Conservation (phyloP, 2,888 invertebrate species). For the Eumacrocentrus americanus region DNA sequence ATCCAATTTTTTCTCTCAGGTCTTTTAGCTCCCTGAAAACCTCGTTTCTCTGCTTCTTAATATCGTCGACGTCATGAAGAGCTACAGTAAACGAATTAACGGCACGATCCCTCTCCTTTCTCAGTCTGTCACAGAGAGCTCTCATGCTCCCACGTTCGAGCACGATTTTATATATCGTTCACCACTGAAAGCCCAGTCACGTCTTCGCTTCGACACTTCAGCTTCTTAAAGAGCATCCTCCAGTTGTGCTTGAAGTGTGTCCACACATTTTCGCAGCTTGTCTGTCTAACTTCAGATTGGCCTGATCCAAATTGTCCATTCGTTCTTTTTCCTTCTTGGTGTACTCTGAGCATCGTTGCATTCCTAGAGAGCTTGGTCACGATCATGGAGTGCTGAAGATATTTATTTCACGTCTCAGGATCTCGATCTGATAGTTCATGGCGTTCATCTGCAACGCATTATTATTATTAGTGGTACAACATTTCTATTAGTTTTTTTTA, state of each 20-base stretch:
- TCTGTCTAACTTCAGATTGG: conserved; percentile 84
- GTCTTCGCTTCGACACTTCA: conserved; percentile 81
- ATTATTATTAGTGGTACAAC: not conserved
- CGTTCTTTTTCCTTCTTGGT: conserved; percentile 67
- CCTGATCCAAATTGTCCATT: conserved; percentile 80
- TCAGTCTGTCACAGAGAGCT: conserved; percentile 89
- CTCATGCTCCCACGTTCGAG: conserved; percentile 94
- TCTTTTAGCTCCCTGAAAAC: conserved; percentile 82
- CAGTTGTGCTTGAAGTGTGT: conserved; percentile 83
- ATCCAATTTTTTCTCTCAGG: conserved; percentile 77
- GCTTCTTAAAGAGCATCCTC: conserved; percentile 82
- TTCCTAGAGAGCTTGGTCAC: conserved; percentile 83
- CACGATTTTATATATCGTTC: conserved; percentile 93
- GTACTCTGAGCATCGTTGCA: conserved; percentile 71
- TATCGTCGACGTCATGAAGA: conserved; percentile 88
- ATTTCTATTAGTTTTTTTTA: conserved; percentile 2
- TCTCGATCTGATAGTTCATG: conserved; percentile 73
- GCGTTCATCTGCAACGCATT: conserved; percentile 52
- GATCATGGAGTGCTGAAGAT: conserved; percentile 80
- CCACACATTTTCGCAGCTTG: conserved; percentile 82
- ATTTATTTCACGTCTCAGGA: conserved; percentile 83
- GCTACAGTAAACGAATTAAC: conserved; percentile 93
- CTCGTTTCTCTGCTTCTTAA: conserved; percentile 86
- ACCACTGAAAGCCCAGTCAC: conserved; percentile 97
- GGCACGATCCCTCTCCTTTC: conserved; percentile 93